Percentiles rank a stretch among this genome's conserved stretches.
Conservation (phyloP, 1,140 invertebrate species). For the Zaprionus tsacasi region DNA sequence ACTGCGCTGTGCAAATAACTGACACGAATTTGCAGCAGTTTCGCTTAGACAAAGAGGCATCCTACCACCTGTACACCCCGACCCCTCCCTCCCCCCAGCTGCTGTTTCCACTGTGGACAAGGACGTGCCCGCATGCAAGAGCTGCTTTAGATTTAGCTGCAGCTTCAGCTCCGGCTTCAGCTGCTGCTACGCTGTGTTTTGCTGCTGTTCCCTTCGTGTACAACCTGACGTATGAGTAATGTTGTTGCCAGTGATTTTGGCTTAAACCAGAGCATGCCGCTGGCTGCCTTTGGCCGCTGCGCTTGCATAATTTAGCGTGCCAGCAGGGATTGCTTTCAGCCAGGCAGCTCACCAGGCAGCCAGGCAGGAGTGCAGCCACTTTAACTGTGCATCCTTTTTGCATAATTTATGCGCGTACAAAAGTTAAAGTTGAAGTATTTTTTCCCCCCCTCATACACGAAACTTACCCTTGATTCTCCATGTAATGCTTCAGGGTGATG, state of each 20-base stretch:
- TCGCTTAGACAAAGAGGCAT: not conserved
- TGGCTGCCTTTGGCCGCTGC: conserved; percentile 43
- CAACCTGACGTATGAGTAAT: conserved; percentile 77
- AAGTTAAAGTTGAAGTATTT: conserved; percentile 62
- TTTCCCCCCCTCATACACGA: not conserved
- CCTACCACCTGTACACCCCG: not conserved
- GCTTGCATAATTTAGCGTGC: conserved; percentile 73
- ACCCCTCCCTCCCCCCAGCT: not conserved
- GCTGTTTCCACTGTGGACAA: not conserved
- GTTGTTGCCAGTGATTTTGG: conserved; percentile 78
- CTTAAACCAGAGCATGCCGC: conserved; percentile 58
- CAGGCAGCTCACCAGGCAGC: conserved; percentile 4
- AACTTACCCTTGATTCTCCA: conserved; percentile 84
- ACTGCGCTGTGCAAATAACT: conserved; percentile 20
- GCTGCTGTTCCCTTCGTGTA: conserved; percentile 41
- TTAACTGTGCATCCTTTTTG: conserved; percentile 78
- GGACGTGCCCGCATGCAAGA: conserved; percentile 46
- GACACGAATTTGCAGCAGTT: conserved; percentile 23
- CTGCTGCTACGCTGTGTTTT: conserved; percentile 8
- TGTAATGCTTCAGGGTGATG: conserved; percentile 90
- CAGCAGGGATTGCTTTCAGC: conserved; percentile 51
- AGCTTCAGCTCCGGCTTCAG: conserved; percentile 31
- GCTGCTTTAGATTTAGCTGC: conserved; percentile 11
- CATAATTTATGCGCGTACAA: conserved; percentile 73
- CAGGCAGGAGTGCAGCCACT: conserved; percentile 60